Percentiles rank a stretch among this genome's conserved stretches.
phyloP scores from a whole-genome alignment of 2,888 invertebrate genomes.

The Andrena camellia region DNA sequence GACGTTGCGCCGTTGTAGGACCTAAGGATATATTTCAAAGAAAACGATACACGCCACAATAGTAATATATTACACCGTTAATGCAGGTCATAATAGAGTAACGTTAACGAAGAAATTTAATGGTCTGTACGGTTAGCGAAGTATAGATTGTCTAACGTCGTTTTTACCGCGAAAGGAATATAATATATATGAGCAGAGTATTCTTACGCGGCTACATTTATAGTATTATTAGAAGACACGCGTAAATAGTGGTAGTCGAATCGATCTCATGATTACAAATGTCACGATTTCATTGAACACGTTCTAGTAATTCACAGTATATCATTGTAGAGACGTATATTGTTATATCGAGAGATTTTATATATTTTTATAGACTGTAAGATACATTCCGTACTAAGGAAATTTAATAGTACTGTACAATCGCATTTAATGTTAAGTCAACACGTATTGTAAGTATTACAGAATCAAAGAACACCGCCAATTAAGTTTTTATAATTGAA shows the following conservation, averaged over 20 bases:
- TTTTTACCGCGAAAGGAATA: slow-evolving; percentile 17
- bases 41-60: neutral
- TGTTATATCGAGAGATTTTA: slow-evolving; percentile 36
- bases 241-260: slow-evolving; percentile 51
- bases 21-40: slow-evolving; percentile 12
- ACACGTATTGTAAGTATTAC: slow-evolving; percentile 19
- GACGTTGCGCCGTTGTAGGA: slow-evolving; percentile 9
- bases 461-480: slow-evolving; percentile 17
- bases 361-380: slow-evolving; percentile 17
- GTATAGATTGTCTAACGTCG: neutral
- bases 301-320: slow-evolving; percentile 39
- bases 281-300: slow-evolving; percentile 36
- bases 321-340: slow-evolving; percentile 35
- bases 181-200: slow-evolving; percentile 26
- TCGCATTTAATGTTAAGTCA: slow-evolving; percentile 30
- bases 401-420: neutral
- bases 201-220: slow-evolving; percentile 27
- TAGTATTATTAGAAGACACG: slow-evolving; percentile 34
- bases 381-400: neutral
- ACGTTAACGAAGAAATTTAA: slow-evolving; percentile 4
- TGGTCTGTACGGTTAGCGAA: neutral
- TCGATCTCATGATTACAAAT: slow-evolving; percentile 63
- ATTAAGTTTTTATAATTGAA: slow-evolving; percentile 33
- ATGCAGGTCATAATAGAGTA: neutral
- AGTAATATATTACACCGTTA: slow-evolving; percentile 41